Conservation (phyloP, 2,113 vertebrate species). For the Dasyprocta punctata region DNA sequence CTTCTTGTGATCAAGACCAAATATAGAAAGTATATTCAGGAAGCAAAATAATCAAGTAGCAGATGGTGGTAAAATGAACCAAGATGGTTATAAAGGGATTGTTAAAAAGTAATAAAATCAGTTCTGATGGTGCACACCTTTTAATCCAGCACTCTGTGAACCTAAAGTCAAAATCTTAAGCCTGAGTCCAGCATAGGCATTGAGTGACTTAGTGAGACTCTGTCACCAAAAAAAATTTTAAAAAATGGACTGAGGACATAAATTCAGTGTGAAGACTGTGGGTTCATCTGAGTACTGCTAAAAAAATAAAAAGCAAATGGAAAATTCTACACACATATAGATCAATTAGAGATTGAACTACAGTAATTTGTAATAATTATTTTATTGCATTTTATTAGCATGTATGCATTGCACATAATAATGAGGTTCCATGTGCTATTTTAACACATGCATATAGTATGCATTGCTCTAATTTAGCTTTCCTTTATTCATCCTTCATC, state of each 20-base stretch:
- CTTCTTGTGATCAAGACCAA: background rate
- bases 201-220: background rate
- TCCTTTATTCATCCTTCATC: background rate
- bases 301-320: background rate
- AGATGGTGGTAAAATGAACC: background rate
- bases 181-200: background rate
- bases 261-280: background rate
- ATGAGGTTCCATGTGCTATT: background rate
- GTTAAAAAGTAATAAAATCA: background rate
- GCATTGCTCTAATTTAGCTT: background rate
- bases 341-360: background rate
- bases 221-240: background rate
- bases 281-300: background rate
- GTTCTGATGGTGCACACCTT: background rate
- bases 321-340: background rate
- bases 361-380: background rate
- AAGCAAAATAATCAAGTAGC: background rate
- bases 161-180: background rate
- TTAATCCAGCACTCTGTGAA: background rate
- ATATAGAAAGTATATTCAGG: background rate
- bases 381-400: background rate
- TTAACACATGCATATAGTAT: background rate
- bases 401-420: background rate
- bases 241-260: background rate
- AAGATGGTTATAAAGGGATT: background rate